Evolutionary conservation across 2,888 invertebrate genomes (phyloP), one percentile per base, ranked within the genome.

Genomic region (Spisula solida): DNA sequence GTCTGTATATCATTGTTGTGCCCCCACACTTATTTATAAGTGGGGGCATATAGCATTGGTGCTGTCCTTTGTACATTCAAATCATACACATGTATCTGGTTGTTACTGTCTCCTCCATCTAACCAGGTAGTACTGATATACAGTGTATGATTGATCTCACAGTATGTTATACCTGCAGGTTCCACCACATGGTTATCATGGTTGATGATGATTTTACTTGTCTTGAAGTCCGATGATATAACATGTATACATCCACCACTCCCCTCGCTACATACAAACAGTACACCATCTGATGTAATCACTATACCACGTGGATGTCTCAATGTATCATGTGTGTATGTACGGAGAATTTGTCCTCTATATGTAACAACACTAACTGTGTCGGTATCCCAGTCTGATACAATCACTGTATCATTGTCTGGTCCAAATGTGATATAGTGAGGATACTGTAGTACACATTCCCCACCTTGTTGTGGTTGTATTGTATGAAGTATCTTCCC

Each of bases 201-300:
- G 16, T 12, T n/a, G 14, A 81, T 18, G 48, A 81, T 81, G 51
- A 55, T 51, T 55, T 55, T 81, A 18, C 18, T 56, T 81, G 29
- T 81, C 81, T 81, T 55, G 56, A 51, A 55, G 29, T 55, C 81
- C 16, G 55, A 55, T 56, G 81, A 56, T 31, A 81, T 16, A 31
- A 56, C 55, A 48, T 55, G 29, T 31, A 81, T 25, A 48, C 81
- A 31, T 2, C 31, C 31, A 29, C 55, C 25, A 6, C 16, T 25
- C 55, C 16, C 16, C 55, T 25, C 25, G 16, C 55, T 81, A 56
- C 56, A 56, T 34, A 56, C 81, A 55, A 56, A 55, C 81, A 81
- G 31, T 31, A 29, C 55, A 56, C 81, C 81, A 56, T 56, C 16
- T 16, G 12, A 0, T 56, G 56, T 81, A 0, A 56, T 12, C 25